These are phyloP conservation scores for Ia io DNA, from an alignment of 2,113 vertebrate genomes.

Conservation along the genomic window DNA sequence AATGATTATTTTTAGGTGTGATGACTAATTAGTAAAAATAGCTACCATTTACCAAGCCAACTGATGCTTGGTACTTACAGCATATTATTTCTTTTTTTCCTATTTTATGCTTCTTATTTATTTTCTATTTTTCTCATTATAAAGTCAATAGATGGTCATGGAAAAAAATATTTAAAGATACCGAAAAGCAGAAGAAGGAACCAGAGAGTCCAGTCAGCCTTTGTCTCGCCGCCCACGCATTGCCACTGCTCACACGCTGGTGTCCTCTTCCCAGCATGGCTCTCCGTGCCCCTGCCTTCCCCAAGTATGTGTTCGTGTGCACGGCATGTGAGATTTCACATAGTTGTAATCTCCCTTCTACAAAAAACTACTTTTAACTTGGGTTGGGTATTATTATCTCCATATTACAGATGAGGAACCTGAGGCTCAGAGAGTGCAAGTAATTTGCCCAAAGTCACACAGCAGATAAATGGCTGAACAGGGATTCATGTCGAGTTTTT, in stretches of 20 bases:
- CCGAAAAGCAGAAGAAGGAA: neutral
- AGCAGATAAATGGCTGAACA: neutral
- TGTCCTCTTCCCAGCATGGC: neutral
- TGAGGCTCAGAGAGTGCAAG: neutral
- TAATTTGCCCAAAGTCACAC: neutral
- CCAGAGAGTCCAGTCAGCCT: neutral
- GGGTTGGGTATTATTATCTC: neutral
- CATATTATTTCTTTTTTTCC: conserved; percentile 18
- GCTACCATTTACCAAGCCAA: conserved; percentile 65
- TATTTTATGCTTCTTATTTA: conserved; percentile 55
- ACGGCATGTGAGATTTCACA: neutral
- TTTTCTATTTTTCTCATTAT: conserved; percentile 60
- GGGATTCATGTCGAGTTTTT: neutral
- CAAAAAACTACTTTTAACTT: neutral
- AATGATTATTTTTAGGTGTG: conserved; percentile 73
- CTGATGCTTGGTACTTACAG: conserved; percentile 50
- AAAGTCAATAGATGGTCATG: conserved; percentile 54
- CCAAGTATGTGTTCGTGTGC: fast-evolving
- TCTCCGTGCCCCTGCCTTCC: neutral
- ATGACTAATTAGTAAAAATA: conserved; percentile 77
- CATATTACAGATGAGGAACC: neutral
- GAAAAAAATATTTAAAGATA: conserved; percentile 38
- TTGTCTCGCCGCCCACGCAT: neutral
- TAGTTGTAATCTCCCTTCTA: neutral
- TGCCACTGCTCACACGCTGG: neutral